Evolutionary conservation across 2,888 invertebrate species (phyloP).

Genomic region (Acanthosepion esculentum): DNA sequence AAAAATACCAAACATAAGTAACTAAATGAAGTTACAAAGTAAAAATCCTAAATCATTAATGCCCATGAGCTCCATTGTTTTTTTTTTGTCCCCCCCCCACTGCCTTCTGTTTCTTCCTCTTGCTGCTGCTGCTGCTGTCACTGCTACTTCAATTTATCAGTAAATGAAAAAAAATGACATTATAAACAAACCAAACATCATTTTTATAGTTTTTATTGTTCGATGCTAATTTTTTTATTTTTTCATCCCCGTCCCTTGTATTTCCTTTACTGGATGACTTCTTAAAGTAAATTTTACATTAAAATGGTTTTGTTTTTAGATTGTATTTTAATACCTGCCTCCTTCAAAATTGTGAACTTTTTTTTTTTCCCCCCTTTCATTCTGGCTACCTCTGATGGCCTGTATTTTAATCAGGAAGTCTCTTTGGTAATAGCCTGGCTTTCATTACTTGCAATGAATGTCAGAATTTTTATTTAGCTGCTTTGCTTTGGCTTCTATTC

Average conservation of each 20-base stretch:
- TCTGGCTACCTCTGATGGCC: not conserved
- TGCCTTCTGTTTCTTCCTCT: not conserved
- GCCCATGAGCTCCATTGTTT: not conserved
- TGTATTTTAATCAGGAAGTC: not conserved
- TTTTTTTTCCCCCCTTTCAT: not conserved
- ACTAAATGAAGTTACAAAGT: not conserved
- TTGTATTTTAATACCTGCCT: not conserved
- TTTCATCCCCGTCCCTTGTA: not conserved
- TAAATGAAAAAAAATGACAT: not conserved
- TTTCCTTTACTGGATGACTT: not conserved
- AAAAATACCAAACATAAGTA: not conserved
- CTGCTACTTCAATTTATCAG: not conserved
- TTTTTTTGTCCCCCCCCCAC: not conserved
- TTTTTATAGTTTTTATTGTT: slow-evolving; percentile 13
- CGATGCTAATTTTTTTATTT: not conserved
- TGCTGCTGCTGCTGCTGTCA: not conserved
- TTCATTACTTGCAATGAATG: not conserved
- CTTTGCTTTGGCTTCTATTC: slow-evolving; percentile 14
- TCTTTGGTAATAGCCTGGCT: not conserved
- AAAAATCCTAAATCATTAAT: not conserved
- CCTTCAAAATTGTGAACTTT: not conserved
- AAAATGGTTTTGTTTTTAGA: not conserved
- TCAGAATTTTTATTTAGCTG: not conserved
- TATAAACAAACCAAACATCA: not conserved
- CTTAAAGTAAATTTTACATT: not conserved